Conservation (phyloP, 2,113 vertebrate species). For the Suncus etruscus region DNA sequence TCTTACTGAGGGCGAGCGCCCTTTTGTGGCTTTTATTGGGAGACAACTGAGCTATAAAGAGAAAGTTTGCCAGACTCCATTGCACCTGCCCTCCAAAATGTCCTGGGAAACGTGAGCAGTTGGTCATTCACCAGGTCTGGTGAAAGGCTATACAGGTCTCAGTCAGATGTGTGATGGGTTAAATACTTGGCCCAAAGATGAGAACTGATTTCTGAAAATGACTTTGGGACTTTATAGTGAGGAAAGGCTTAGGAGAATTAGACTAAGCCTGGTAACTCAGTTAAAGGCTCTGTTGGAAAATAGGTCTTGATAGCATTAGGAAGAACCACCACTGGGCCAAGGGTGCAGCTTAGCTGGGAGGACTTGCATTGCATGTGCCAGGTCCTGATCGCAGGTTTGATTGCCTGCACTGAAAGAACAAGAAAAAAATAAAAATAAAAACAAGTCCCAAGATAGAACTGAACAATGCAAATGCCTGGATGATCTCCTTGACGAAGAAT, state of each 20-base stretch:
- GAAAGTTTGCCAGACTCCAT: background rate
- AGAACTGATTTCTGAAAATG: background rate
- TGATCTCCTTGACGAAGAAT: background rate
- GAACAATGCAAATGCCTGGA: slow-evolving; percentile 9
- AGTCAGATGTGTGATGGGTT: background rate
- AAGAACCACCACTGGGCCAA: background rate
- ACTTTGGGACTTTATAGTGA: slow-evolving; percentile 17
- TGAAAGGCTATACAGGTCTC: background rate
- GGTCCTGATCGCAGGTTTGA: too few species aligned
- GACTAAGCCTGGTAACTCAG: background rate
- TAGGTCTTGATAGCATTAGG: background rate
- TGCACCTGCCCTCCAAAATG: background rate
- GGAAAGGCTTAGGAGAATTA: background rate
- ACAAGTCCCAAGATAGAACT: background rate
- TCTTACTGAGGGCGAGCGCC: background rate
- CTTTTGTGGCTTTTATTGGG: slow-evolving; percentile 52
- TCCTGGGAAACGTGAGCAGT: background rate
- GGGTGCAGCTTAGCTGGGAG: too few species aligned
- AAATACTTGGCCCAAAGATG: background rate
- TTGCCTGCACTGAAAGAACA: too few species aligned
- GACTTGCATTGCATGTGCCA: too few species aligned
- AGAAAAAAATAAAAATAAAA: too few species aligned
- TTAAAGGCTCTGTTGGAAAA: background rate
- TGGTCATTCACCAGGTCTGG: background rate
- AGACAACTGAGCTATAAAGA: background rate